These are phyloP conservation scores for Chlorospingus semifuscus DNA, from an alignment of 2,797 vertebrate genomes.

Conservation along the genomic window DNA sequence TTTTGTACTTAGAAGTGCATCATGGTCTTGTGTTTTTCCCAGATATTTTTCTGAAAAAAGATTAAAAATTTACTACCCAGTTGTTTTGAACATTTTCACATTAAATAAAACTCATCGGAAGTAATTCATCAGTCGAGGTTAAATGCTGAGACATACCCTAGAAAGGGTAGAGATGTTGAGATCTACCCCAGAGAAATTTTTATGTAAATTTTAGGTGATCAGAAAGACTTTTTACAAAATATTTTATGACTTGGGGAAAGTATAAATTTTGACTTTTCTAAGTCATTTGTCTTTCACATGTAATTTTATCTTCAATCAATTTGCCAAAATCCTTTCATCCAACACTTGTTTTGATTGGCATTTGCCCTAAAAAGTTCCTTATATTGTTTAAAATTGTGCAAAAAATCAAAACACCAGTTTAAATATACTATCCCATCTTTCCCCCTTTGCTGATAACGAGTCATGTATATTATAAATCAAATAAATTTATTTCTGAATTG, in stretches of 20 bases:
- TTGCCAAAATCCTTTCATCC: not conserved
- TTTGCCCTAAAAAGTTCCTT: not conserved
- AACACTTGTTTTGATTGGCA: not conserved
- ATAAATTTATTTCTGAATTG: not conserved
- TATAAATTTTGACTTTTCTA: not conserved
- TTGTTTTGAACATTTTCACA: not conserved
- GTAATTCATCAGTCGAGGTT: not conserved
- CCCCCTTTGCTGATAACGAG: fast-evolving
- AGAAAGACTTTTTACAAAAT: fast-evolving
- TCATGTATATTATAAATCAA: fast-evolving
- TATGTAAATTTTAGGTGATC: not conserved
- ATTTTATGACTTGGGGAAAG: not conserved
- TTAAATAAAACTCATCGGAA: not conserved
- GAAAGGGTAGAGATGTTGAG: not conserved
- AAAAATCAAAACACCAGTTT: not conserved
- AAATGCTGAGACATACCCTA: not conserved
- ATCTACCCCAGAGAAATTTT: not conserved
- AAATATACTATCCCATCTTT: not conserved
- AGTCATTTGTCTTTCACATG: fast-evolving
- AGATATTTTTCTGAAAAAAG: not conserved
- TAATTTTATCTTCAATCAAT: not conserved
- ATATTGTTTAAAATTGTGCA: not conserved
- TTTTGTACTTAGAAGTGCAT: not conserved
- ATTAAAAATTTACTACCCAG: not conserved
- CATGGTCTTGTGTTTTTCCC: not conserved